phyloP scores from a whole-genome alignment of 2,888 invertebrate genomes.

The Hipparchia semele region DNA sequence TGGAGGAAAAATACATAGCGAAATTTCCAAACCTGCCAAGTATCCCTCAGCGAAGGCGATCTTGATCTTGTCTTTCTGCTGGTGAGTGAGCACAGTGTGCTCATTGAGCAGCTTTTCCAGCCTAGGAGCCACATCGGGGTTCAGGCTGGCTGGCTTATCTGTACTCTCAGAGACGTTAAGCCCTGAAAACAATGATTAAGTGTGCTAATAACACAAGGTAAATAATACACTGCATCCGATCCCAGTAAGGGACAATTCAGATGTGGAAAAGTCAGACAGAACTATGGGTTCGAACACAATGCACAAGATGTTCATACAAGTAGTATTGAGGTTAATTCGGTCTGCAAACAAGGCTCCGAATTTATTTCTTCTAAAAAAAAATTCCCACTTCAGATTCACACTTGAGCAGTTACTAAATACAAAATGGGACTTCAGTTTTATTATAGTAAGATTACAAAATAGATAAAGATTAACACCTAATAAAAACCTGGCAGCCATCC shows the following conservation, averaged over 20 bases:
- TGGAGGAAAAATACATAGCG: not conserved
- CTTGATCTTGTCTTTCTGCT: constrained; percentile 90
- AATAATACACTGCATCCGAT: too few species aligned
- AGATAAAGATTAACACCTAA: not conserved
- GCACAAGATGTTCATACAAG: too few species aligned
- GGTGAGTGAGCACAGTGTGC: constrained; percentile 67
- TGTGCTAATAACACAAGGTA: too few species aligned
- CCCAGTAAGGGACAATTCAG: too few species aligned
- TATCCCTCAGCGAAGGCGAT: constrained; percentile 97
- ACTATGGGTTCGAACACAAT: too few species aligned
- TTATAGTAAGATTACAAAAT: not conserved
- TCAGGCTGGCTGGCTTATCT: constrained; percentile 60
- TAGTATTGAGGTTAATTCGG: too few species aligned
- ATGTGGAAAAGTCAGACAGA: too few species aligned
- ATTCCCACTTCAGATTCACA: too few species aligned
- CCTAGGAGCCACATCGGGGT: constrained; percentile 66
- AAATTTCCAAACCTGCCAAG: constrained; percentile 83
- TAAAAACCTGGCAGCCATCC: not conserved
- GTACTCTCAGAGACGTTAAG: constrained; percentile 69
- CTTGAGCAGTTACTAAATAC: too few species aligned
- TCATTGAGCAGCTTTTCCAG: constrained; percentile 77
- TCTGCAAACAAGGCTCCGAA: too few species aligned
- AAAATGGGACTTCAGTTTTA: too few species aligned
- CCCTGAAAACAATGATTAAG: constrained; percentile 47
- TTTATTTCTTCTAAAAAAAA: too few species aligned